Conservation (phyloP, 2,888 invertebrate genomes). For the Plebejus melissa region DNA sequence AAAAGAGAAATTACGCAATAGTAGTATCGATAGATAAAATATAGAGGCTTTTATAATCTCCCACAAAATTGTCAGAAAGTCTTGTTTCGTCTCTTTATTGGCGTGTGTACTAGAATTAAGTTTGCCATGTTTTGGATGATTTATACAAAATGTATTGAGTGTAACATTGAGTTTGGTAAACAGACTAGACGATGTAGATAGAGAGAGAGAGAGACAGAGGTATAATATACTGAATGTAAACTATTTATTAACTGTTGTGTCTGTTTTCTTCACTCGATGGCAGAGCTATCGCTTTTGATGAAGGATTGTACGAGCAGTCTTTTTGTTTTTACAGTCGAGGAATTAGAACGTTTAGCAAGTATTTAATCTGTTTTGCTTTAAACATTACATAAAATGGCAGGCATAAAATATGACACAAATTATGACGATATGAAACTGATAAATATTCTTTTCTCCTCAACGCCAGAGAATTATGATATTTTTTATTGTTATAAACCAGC, state of each 20-base stretch:
- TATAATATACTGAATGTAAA: not conserved
- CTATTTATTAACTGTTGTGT: not conserved
- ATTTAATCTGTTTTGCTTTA: too few relatives aligned
- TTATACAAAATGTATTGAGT: not conserved
- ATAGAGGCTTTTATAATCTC: too few relatives aligned
- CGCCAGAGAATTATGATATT: not conserved
- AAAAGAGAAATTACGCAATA: too few relatives aligned
- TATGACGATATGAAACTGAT: not conserved
- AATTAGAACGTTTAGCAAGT: not conserved
- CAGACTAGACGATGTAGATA: constrained; percentile 2
- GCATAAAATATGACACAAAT: not conserved
- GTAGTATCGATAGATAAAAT: too few relatives aligned
- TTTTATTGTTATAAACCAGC: not conserved
- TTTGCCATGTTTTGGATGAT: constrained; percentile 17
- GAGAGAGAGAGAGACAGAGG: constrained; percentile 7
- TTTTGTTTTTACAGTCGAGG: not conserved
- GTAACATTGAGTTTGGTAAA: constrained; percentile 13
- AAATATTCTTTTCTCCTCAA: not conserved
- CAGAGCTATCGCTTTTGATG: constrained; percentile 5
- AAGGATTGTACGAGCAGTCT: not conserved
- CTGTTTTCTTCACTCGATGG: constrained; percentile 11
- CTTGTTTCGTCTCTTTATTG: not conserved
- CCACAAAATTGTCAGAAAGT: not conserved
- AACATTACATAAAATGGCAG: too few relatives aligned
- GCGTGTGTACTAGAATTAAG: not conserved